phyloP scores from a whole-genome alignment of 2,113 vertebrate species.

The Petroica traversi region DNA sequence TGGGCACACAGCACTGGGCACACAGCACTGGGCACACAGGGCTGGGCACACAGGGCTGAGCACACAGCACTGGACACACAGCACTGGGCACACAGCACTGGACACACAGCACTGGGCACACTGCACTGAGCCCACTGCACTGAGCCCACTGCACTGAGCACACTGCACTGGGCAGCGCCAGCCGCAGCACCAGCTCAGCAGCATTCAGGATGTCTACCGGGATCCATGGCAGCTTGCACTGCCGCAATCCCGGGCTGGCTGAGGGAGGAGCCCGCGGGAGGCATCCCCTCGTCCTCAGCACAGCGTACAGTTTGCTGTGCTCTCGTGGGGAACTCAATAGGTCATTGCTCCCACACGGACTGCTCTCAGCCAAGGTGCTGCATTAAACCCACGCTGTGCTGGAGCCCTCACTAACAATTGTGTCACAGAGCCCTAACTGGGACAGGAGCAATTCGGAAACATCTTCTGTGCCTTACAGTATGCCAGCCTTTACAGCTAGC shows the following conservation, averaged over 20 bases:
- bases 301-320: accelerated
- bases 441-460: background rate
- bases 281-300: background rate
- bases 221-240: background rate
- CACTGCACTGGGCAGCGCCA: background rate
- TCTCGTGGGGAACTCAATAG: accelerated
- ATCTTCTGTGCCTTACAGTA: background rate
- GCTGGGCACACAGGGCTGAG: no score
- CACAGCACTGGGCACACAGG: no score
- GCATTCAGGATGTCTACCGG: background rate
- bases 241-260: accelerated
- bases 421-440: background rate
- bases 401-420: background rate
- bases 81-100: no score
- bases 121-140: background rate
- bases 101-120: background rate
- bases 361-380: background rate
- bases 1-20: no score
- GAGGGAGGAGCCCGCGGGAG: background rate
- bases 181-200: accelerated
- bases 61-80: no score
- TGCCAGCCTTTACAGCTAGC: background rate
- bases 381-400: background rate
- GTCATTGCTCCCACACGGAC: accelerated
- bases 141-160: accelerated